phyloP scores from a whole-genome alignment of 2,888 invertebrate genomes.

The Cephonodes hylas region DNA sequence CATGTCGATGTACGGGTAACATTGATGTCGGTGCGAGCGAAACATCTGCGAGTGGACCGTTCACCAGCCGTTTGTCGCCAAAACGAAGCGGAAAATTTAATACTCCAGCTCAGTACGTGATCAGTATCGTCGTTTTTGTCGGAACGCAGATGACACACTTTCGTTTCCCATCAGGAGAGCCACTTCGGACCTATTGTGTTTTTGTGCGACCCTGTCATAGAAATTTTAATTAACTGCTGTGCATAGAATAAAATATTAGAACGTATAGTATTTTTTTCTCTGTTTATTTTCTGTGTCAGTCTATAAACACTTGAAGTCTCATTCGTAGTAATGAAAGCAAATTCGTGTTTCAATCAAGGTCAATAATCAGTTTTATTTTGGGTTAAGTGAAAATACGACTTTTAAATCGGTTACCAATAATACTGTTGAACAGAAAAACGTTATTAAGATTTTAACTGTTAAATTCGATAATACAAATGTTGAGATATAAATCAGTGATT shows the following conservation, averaged over 20 bases:
- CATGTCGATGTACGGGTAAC: background rate
- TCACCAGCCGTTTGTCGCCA: slow-evolving; percentile 67
- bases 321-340: slow-evolving; percentile 37
- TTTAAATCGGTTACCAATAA: slow-evolving; percentile 15
- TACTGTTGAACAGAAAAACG: background rate
- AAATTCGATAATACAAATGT: background rate
- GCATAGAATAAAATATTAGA: slow-evolving; percentile 41
- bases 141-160: slow-evolving; percentile 62
- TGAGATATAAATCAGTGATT: background rate
- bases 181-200: slow-evolving; percentile 40
- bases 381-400: slow-evolving; percentile 30
- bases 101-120: slow-evolving; percentile 71
- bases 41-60: slow-evolving; percentile 46
- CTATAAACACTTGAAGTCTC: slow-evolving; percentile 35
- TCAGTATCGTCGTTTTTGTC: slow-evolving; percentile 65
- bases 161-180: slow-evolving; percentile 55
- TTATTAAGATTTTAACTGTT: background rate
- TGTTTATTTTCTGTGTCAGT: slow-evolving; percentile 33
- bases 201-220: slow-evolving; percentile 39
- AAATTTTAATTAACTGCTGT: slow-evolving; percentile 54
- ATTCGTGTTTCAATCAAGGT: slow-evolving; percentile 46
- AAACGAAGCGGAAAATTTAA: slow-evolving; percentile 76
- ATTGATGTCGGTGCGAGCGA: slow-evolving; percentile 24
- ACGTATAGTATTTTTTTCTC: slow-evolving; percentile 30
- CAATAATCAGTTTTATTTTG: slow-evolving; percentile 33